A percentile compares a stretch with the other conserved stretches of the same genome.
Evolutionary conservation across 2,797 vertebrate species (phyloP).

Genomic region (Ambastaia sidthimunki): DNA sequence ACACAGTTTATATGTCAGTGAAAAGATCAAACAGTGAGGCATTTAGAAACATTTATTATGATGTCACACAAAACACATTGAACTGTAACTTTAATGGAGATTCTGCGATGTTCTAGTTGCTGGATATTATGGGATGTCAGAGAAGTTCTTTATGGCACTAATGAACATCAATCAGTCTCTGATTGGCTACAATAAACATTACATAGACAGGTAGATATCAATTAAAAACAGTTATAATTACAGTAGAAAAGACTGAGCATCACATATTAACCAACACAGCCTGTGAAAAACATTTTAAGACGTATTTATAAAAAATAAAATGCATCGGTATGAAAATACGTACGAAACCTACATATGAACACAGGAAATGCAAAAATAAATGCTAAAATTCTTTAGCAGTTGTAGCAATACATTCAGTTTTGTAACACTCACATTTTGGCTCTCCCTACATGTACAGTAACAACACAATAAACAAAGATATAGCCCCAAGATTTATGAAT

Average conservation of each 20-base stretch:
- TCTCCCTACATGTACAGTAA: conserved; percentile 15
- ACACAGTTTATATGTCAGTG: too few relatives aligned
- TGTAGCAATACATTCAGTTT: not conserved
- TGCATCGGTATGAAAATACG: not conserved
- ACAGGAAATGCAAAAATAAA: not conserved
- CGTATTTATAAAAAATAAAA: too few relatives aligned
- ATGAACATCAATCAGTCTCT: not conserved
- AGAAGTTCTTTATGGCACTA: too few relatives aligned
- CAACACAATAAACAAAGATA: not conserved
- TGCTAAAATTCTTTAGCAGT: not conserved
- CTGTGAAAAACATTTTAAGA: too few relatives aligned
- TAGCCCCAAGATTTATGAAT: too few relatives aligned
- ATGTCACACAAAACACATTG: not conserved
- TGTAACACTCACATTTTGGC: conserved; percentile 4
- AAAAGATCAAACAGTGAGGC: not conserved
- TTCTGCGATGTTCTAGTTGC: too few relatives aligned
- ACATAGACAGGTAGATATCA: too few relatives aligned
- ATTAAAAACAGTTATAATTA: too few relatives aligned
- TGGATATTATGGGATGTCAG: too few relatives aligned
- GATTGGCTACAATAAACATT: not conserved
- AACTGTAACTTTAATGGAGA: too few relatives aligned
- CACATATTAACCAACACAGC: too few relatives aligned
- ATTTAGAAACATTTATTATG: conserved; percentile 15
- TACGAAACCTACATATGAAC: conserved; percentile 4
- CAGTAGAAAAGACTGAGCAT: too few relatives aligned